Evolutionary conservation across 2,888 invertebrate species (phyloP).

Genomic region (Melikaiella ostensackeni): DNA sequence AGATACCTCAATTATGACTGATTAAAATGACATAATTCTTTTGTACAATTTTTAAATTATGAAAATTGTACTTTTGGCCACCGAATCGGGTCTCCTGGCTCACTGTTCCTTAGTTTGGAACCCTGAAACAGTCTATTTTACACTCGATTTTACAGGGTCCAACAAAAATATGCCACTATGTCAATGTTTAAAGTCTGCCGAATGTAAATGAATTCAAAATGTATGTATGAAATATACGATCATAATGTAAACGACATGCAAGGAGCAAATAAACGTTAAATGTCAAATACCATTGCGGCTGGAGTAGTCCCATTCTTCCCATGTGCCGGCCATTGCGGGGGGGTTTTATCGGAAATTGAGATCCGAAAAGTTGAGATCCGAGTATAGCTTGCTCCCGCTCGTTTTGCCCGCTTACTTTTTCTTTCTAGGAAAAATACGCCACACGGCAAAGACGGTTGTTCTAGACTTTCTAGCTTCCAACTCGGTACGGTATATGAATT

Average conservation of each 20-base stretch:
- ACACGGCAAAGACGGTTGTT: background rate
- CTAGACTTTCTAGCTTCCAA: background rate
- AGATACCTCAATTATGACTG: too few relatives aligned
- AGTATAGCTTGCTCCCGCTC: constrained; percentile 72
- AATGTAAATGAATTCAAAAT: too few relatives aligned
- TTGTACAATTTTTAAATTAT: too few relatives aligned
- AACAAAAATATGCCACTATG: too few relatives aligned
- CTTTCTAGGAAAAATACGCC: constrained; percentile 5
- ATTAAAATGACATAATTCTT: too few relatives aligned
- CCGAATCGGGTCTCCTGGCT: too few relatives aligned
- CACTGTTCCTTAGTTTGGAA: too few relatives aligned
- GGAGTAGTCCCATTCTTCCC: constrained; percentile 82
- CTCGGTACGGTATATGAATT: background rate
- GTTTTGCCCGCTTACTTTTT: constrained; percentile 63
- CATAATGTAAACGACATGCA: background rate
- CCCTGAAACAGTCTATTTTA: too few relatives aligned
- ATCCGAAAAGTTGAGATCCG: constrained; percentile 74
- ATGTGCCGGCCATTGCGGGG: constrained; percentile 75
- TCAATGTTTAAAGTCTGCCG: too few relatives aligned
- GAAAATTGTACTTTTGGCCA: too few relatives aligned
- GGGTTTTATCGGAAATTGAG: constrained; percentile 67
- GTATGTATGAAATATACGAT: background rate
- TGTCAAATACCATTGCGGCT: constrained; percentile 80
- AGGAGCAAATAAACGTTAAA: background rate
- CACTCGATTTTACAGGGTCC: too few relatives aligned